Evolutionary conservation across 2,888 invertebrate genomes (phyloP).

Genomic region (Cancer borealis): DNA sequence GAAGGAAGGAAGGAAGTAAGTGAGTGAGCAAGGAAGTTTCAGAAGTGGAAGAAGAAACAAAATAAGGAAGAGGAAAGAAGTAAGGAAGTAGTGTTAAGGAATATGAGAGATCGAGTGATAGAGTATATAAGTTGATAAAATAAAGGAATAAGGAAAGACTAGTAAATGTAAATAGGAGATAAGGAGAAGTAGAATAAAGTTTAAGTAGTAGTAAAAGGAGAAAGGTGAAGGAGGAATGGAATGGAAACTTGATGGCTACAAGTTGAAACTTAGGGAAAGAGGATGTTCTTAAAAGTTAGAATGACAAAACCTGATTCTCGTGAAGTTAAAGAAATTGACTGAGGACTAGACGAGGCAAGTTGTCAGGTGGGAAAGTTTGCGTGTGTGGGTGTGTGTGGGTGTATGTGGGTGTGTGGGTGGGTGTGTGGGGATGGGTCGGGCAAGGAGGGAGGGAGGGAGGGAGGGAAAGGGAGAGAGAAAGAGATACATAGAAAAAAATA

Average conservation of each 20-base stretch:
- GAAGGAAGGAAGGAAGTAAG: neutral
- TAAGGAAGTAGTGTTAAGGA: neutral
- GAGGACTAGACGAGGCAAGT: neutral
- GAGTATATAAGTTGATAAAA: neutral
- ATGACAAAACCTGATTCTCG: slow-evolving; percentile 11
- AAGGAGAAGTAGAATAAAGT: neutral
- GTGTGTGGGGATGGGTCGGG: neutral
- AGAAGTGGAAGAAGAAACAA: neutral
- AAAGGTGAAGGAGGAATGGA: neutral
- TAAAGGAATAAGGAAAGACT: neutral
- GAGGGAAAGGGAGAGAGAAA: slow-evolving; percentile 20
- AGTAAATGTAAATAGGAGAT: neutral
- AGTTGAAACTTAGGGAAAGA: neutral
- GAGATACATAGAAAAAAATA: neutral
- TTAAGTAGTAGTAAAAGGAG: neutral
- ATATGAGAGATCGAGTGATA: neutral
- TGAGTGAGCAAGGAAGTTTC: neutral
- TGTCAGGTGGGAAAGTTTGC: neutral
- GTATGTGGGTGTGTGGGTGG: neutral
- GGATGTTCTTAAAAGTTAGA: neutral
- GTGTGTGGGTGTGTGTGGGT: neutral
- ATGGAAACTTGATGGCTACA: neutral
- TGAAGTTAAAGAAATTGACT: neutral
- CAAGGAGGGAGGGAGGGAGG: slow-evolving; percentile 20
- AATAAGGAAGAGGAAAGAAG: neutral